A percentile compares a stretch with the other conserved stretches of the same genome.
These are phyloP conservation scores for Phoxinus dragarum DNA, from an alignment of 2,797 vertebrate species.

Conservation along the genomic window DNA sequence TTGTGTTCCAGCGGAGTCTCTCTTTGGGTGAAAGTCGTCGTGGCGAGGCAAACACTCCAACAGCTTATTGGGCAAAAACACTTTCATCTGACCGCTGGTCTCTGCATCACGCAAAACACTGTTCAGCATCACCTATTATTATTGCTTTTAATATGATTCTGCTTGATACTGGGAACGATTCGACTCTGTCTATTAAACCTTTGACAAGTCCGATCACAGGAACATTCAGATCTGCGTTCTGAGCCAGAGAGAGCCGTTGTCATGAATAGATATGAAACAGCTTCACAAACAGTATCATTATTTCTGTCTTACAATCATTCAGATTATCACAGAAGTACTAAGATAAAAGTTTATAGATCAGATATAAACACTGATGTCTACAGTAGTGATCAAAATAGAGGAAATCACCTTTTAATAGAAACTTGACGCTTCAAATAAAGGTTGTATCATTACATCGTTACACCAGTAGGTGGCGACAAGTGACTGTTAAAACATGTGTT, in stretches of 20 bases:
- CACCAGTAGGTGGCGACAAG: neutral
- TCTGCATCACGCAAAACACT: conserved; percentile 66
- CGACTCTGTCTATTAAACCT: neutral
- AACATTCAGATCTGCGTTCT: too few species aligned
- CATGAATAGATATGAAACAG: too few species aligned
- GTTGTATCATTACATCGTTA: neutral
- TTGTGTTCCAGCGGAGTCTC: conserved; percentile 89
- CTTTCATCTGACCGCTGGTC: conserved; percentile 84
- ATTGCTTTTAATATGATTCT: neutral
- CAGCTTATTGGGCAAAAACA: conserved; percentile 89
- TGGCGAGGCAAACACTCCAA: conserved; percentile 85
- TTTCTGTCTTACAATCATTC: too few species aligned
- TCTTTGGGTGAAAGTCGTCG: conserved; percentile 82
- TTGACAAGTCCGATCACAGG: too few species aligned
- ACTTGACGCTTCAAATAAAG: neutral
- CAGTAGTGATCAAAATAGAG: too few species aligned
- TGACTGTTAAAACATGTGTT: neutral
- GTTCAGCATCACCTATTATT: neutral
- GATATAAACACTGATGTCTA: too few species aligned
- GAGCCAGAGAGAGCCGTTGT: too few species aligned
- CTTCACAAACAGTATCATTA: too few species aligned
- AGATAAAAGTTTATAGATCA: too few species aligned
- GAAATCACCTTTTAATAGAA: neutral
- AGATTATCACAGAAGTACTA: too few species aligned
- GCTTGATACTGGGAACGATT: neutral